Percentiles rank a stretch among this genome's conserved stretches.
Evolutionary conservation across 2,113 vertebrate genomes (phyloP).

Genomic region (Probosciger aterrimus): DNA sequence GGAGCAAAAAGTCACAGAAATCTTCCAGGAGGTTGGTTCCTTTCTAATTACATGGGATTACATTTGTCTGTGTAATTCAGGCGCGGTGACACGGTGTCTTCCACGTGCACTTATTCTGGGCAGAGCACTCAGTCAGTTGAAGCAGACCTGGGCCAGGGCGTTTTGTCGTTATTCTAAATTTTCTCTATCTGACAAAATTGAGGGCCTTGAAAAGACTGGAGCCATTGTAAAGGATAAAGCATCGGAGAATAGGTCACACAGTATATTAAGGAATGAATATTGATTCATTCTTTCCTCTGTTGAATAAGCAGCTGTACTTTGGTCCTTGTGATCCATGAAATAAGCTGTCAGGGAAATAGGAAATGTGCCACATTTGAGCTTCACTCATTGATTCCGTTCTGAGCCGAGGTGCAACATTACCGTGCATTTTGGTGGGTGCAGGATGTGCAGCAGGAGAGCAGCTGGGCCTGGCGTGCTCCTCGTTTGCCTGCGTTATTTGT

Average conservation of each 20-base stretch:
- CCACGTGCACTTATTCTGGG: slow-evolving; percentile 66
- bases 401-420: not conserved
- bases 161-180: slow-evolving; percentile 66
- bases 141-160: slow-evolving; percentile 45
- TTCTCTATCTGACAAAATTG: slow-evolving; percentile 61
- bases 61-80: slow-evolving; percentile 70
- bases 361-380: slow-evolving; percentile 64
- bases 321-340: slow-evolving; percentile 77
- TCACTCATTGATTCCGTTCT: slow-evolving; percentile 31
- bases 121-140: slow-evolving; percentile 16
- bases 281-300: slow-evolving; percentile 71
- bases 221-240: slow-evolving; percentile 46
- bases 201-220: slow-evolving; percentile 60
- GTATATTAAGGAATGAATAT: slow-evolving; percentile 72
- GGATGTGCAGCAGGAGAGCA: not conserved
- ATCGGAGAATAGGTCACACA: slow-evolving; percentile 62
- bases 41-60: slow-evolving; percentile 58
- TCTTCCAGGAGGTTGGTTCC: slow-evolving; percentile 21
- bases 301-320: slow-evolving; percentile 73
- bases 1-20: not conserved
- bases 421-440: not conserved
- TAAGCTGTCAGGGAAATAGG: slow-evolving; percentile 71
- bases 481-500: not conserved
- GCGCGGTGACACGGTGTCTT: slow-evolving; percentile 61
- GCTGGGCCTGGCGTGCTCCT: not conserved